Evolutionary conservation across 1,140 invertebrate genomes (phyloP).

Genomic region (Caenorhabditis inopinata): DNA sequence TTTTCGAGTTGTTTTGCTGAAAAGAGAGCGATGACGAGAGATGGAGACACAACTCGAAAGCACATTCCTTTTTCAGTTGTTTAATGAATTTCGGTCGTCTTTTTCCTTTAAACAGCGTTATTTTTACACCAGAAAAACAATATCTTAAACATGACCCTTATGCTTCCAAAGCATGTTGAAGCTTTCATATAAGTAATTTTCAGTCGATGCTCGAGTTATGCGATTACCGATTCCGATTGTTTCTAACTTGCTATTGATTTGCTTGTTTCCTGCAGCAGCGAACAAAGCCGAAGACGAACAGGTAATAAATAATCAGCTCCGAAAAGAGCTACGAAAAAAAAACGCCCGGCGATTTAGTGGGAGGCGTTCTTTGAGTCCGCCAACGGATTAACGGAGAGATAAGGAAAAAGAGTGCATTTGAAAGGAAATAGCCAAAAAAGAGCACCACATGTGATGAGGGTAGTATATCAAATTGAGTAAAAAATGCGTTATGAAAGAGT

Average conservation of each 20-base stretch:
- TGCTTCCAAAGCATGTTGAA: no score
- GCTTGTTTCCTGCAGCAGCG: background rate
- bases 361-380: background rate
- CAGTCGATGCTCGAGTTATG: conserved; percentile 17
- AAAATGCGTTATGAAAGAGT: background rate
- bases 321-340: background rate
- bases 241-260: background rate
- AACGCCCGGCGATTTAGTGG: background rate
- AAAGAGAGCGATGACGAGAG: background rate
- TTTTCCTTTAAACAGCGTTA: no score
- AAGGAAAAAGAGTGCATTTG: background rate
- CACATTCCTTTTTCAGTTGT: background rate
- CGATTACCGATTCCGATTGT: background rate
- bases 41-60: background rate
- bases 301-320: background rate
- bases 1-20: conserved; percentile 16
- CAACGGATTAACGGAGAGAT: background rate
- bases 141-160: no score
- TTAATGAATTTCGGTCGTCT: background rate
- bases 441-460: background rate
- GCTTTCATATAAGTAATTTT: background rate
- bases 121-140: no score
- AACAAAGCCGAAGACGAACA: background rate
- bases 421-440: background rate
- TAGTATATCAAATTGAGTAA: background rate